Base-by-base conservation (phyloP, 2,888 invertebrate species). In the Miltochrista miniata region DNA sequence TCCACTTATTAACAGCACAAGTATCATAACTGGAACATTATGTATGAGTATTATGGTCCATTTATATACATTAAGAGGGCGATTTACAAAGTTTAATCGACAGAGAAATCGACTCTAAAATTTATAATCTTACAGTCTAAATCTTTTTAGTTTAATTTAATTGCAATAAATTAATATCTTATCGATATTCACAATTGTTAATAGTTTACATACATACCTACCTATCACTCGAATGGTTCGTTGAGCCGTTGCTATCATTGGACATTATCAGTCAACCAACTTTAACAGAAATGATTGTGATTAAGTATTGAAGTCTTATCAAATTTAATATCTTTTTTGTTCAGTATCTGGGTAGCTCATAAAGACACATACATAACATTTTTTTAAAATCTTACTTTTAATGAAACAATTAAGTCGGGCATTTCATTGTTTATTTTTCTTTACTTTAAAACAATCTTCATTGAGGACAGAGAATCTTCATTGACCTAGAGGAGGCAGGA, bases 231-330 rank as follows among this genome's bases (percentile, higher is more conserved):
- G 61, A 57, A 49, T 53, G 56, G 64, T 65, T 56, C 55, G 59
- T 64, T 56, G 58, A 65, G 64, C 64, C 51, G 61, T 61, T 59
- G 42, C 53, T 71, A 67, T 68, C 66, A 56, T 33, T 47, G 42
- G 44, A 42, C 55, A 57, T 63, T 71, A 76, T 76, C 75, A 75
- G 75, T 76, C 75, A 76, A 73, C 68, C 64, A 74, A 74, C 72
- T 68, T 64, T 60, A 52, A 61, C 56, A 60, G 43, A 50, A 50
- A 34, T 51, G 48, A 61, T 63, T 68, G 5, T 24, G 18, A 24
- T 24, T 24, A 4, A 24, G 18, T 24, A 60, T 55, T 51, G 49
- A 51, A 38, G 54, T 40, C 45, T 48, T 49, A 45, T 51, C 47
- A 40, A 51, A 49, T 45, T 33, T 48, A 30, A 52, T n/a, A 45